Percentiles rank a stretch among this genome's conserved stretches.
Evolutionary conservation across 2,113 vertebrate species (phyloP).

Genomic region (Ciconia maguari): DNA sequence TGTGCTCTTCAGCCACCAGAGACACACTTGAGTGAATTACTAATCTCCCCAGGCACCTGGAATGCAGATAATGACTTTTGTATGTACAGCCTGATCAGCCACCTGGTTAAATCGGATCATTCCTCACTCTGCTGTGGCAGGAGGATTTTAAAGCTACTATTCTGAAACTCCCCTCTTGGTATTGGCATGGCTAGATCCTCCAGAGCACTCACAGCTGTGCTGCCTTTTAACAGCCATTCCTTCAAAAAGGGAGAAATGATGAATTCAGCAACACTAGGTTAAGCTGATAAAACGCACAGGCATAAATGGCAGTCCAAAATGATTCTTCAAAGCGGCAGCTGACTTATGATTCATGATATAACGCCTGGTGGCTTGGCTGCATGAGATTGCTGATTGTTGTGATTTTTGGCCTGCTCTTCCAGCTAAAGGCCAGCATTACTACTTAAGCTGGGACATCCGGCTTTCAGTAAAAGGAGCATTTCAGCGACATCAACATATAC

Average conservation of each 20-base stretch:
- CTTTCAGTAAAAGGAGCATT: background rate
- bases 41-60: slow-evolving; percentile 1
- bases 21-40: background rate
- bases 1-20: background rate
- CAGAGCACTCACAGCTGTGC: background rate
- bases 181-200: background rate
- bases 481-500: background rate
- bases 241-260: background rate
- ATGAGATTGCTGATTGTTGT: background rate
- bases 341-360: background rate
- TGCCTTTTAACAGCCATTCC: background rate
- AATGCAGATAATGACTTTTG: background rate
- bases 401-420: background rate
- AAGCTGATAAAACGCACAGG: background rate
- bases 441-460: background rate
- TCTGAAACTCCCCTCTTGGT: background rate
- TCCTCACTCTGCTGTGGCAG: background rate
- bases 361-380: background rate
- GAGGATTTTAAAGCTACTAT: background rate
- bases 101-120: background rate
- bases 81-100: background rate
- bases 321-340: background rate
- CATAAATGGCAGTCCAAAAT: background rate
- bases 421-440: background rate
- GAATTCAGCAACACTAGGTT: background rate